Evolutionary conservation across 2,888 invertebrate species (phyloP), one percentile per base, ranked within the genome.

Genomic region (Sipunculus nudus): DNA sequence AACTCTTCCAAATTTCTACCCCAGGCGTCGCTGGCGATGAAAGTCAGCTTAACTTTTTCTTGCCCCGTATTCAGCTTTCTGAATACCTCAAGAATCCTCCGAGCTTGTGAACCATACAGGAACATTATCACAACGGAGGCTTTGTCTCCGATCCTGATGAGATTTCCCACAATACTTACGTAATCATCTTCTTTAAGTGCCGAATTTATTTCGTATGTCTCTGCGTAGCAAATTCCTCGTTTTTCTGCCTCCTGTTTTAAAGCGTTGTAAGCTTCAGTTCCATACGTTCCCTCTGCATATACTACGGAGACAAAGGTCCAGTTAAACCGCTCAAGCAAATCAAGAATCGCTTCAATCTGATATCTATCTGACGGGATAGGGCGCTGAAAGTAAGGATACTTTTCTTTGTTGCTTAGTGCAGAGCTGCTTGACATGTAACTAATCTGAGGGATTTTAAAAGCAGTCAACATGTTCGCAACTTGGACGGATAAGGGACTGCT

Each of bases 301-400:
- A 74, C 21, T 0, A 74, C 62, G 0, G 68, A 67, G 16, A 73
- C 56, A 54, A 70, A 74, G n/a, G 68, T 64, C 72, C 72, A 74
- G 25, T 63, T 50, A 53, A 68, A 70, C 21, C 55, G 41, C 26
- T 43, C 21, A 52, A 72, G 31, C 19, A 73, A 47, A 40, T 67
- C 63, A 8, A 67, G 56, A 4, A 73, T 68, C 3, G 65, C 67
- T 19, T 49, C 41, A 4, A 65, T 67, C 47, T 73, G 73, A 40
- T 56, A 53, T 3, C 50, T 54, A 40, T 73, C 73, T 4, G 72
- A 59, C 0, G 73, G 71, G 2, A 74, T 67, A 2, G 65, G 53
- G 6, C 74, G 55, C 28, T 61, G 57, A 47, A 74, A 74, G 59
- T 60, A 73, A 1, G 62, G 56, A 52, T 65, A 73, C n/a, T 43